Base-by-base conservation (phyloP, 2,797 vertebrate genomes). In the Periparus ater region DNA sequence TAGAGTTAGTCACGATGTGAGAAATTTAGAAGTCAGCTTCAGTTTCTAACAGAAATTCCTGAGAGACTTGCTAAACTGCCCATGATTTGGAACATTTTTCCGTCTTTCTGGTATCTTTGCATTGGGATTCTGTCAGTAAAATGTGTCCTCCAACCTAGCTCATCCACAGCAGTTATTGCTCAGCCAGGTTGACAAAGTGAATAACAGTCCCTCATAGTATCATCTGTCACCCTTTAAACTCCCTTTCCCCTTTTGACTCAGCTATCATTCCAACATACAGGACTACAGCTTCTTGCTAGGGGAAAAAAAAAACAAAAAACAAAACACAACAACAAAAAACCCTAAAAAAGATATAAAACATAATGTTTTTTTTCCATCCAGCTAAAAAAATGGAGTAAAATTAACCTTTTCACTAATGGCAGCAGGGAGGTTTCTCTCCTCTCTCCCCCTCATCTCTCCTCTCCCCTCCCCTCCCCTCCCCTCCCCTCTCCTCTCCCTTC, bases 91-190 rank as follows among this genome's bases (percentile, higher is more conserved):
- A 91, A 6, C 15, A 11, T 40, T 62, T 80, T 53, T 2, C 4
- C 7, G 38, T 45, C 27, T 81, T 94, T 74, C 40, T 71, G 17
- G 22, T 73, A 60, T 57, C n/a, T 85, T 88, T 61, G 23, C 74
- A 19, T 40, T 82, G 67, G 47, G 95, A 92, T 95, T 91, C 73
- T 93, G 72, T 81, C 79, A 90, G 72, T 47, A 95, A 95, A 93
- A 85, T 54, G 3, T 79, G 71, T 74, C 51, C 44, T 80, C 73
- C 83, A 92, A 63, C 36, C 16, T 34, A 53, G 60, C 76, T 94
- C 32, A 71, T 74, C 36, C n/a, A 60, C 14, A 51, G 27, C 32
- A 76, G 25, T 54, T 91, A 63, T 88, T 93, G 76, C 44, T 91
- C 47, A 77, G 42, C 2, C 70, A 81, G 20, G 26, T 55, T 82